Base-by-base conservation (phyloP, 2,113 vertebrate species). In the Cryptoleucopteryx plumbea region DNA sequence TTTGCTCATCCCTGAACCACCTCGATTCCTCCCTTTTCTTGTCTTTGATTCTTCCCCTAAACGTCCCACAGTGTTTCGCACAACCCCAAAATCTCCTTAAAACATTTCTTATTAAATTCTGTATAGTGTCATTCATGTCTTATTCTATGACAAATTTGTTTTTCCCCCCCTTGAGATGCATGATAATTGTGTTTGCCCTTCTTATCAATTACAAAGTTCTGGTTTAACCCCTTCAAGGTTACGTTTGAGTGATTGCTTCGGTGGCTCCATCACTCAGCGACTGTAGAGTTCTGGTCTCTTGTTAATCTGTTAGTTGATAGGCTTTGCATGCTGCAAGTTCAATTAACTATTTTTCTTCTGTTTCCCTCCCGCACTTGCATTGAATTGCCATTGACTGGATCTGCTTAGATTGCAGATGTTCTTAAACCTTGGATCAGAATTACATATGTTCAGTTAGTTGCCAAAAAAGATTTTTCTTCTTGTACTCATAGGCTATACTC, bases 71-170 rank as follows among this genome's bases (percentile, higher is more conserved):
- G 0, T n/a, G 32, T 86, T 90, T 80, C 5, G 3, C 0, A 1
- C 14, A 75, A 43, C 19, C 32, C 31, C 16, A 21, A 7, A 29
- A 7, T 61, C 36, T 86, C 23, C 23, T 73, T 73, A 36, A 73
- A 68, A 6, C 5, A 22, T 16, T 11, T 47, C 16, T 72, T 50
- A n/a, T 63, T 68, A 62, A 42, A 59, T 58, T 61, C 13, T 65
- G 0, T 32, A 20, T 6, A n/a, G 13, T n/a, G 12, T 47, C 6
- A 2, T 13, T 43, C 10, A 11, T 4, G 9, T 31, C 34, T 68
- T 68, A 27, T 19, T 82, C 15, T 11, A 13, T 21, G 15, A 63
- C 62, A 89, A 67, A 55, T 74, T 50, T 14, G 20, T 10, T 36
- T 48, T 8, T 19, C 4, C 4, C 2, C 20, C 2, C 8, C 8